Evolutionary conservation across 1,140 invertebrate species (phyloP).

Genomic region (Pectinophora gossypiella): DNA sequence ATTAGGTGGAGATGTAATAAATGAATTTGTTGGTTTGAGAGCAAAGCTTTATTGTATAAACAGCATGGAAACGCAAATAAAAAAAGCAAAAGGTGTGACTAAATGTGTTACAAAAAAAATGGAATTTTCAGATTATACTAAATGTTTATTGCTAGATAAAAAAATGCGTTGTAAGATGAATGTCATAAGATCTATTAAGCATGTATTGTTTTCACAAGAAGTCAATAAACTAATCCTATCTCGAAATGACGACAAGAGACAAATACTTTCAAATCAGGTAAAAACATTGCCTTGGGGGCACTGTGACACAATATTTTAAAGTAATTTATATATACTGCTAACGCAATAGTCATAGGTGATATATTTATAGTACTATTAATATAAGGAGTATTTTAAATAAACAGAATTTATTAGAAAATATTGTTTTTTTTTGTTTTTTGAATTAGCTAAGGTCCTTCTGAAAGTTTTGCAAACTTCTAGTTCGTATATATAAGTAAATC

Average conservation of each 20-base stretch:
- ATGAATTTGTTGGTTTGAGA: too few relatives aligned
- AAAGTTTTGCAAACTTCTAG: too few relatives aligned
- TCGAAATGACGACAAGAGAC: constrained; percentile 14
- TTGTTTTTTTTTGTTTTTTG: not conserved
- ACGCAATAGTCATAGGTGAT: not conserved
- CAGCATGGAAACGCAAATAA: too few relatives aligned
- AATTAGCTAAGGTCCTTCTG: too few relatives aligned
- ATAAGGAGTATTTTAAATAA: not conserved
- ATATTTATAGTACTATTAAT: too few relatives aligned
- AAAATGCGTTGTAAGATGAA: not conserved
- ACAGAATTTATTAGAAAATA: not conserved
- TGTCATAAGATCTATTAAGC: constrained; percentile 2
- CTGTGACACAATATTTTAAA: not conserved
- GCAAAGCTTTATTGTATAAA: too few relatives aligned
- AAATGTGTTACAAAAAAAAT: not conserved
- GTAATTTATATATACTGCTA: not conserved
- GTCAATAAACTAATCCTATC: constrained; percentile 4
- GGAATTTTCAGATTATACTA: not conserved
- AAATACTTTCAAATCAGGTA: not conserved
- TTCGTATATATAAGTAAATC: not conserved
- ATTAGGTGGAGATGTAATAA: too few relatives aligned
- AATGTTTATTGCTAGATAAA: not conserved
- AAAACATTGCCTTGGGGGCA: not conserved
- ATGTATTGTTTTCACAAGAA: constrained; percentile 1
- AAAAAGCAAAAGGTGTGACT: constrained; percentile 14